Evolutionary conservation across 1,140 invertebrate species (phyloP).

Genomic region (Aphidius gifuensis): DNA sequence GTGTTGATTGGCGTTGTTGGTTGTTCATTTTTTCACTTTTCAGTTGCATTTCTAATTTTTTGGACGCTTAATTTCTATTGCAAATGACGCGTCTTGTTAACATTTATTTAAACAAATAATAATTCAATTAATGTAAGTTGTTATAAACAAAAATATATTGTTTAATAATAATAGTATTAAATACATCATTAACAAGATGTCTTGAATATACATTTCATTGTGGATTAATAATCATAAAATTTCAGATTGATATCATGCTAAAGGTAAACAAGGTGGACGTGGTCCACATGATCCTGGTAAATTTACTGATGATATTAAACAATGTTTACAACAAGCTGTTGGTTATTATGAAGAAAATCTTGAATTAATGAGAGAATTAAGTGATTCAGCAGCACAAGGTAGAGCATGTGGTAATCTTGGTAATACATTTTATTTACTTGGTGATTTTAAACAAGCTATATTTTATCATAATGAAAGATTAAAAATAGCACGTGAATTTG

Average conservation of each 20-base stretch:
- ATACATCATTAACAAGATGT: too few species aligned
- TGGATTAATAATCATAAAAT: too few species aligned
- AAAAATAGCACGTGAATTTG: slow-evolving; percentile 89
- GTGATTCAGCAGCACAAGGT: slow-evolving; percentile 88
- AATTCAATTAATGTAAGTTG: too few species aligned
- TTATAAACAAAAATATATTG: too few species aligned
- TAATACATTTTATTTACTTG: slow-evolving; percentile 93
- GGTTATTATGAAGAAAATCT: slow-evolving; percentile 94
- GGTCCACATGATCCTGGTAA: slow-evolving; percentile 91
- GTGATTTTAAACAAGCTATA: slow-evolving; percentile 86
- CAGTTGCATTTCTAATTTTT: too few species aligned
- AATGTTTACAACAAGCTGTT: slow-evolving; percentile 86
- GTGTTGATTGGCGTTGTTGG: too few species aligned
- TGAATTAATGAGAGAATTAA: slow-evolving; percentile 80
- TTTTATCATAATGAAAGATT: slow-evolving; percentile 87
- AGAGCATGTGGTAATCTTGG: slow-evolving; percentile 95
- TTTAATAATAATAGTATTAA: too few species aligned
- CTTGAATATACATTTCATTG: too few species aligned
- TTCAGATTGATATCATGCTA: slow-evolving; percentile 66
- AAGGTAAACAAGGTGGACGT: slow-evolving; percentile 89
- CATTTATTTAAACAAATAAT: too few species aligned
- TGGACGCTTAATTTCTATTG: too few species aligned
- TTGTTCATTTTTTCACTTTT: too few species aligned
- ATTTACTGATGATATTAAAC: slow-evolving; percentile 90
- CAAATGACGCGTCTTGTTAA: too few species aligned